These are phyloP conservation scores for Ceraclea dissimilis DNA, from an alignment of 2,888 invertebrate species.

Conservation along the genomic window DNA sequence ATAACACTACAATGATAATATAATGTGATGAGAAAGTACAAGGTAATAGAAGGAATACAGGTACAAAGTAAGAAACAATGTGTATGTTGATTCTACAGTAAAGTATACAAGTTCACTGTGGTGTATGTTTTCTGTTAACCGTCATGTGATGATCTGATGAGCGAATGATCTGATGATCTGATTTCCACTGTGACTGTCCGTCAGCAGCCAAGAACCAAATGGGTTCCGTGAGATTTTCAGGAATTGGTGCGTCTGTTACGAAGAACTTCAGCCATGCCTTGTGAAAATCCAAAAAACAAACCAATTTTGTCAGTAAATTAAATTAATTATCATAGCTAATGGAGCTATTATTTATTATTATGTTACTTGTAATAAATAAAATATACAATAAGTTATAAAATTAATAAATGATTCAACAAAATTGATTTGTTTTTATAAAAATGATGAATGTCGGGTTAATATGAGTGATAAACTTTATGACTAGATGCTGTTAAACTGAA, in stretches of 20 bases:
- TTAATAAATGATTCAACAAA: slow-evolving; percentile 15
- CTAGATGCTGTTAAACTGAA: no score
- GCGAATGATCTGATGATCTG: slow-evolving; percentile 25
- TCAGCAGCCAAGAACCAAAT: slow-evolving; percentile 43
- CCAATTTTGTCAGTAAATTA: slow-evolving; percentile 21
- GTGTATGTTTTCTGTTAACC: slow-evolving; percentile 10
- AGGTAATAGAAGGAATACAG: no score
- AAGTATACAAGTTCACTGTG: neutral
- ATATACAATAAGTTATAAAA: neutral
- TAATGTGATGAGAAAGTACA: no score
- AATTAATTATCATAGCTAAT: neutral
- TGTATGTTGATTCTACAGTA: no score
- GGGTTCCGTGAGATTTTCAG: slow-evolving; percentile 45
- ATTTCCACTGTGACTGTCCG: slow-evolving; percentile 24
- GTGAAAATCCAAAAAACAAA: slow-evolving; percentile 25
- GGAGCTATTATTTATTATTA: neutral
- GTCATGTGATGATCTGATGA: slow-evolving; percentile 20
- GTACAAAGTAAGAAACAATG: no score
- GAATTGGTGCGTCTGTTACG: slow-evolving; percentile 47
- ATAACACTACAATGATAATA: no score
- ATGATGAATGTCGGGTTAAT: neutral
- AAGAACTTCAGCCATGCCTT: slow-evolving; percentile 53
- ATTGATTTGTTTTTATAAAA: slow-evolving; percentile 24
- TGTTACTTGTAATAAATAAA: neutral
- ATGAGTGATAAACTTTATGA: no score